These are phyloP conservation scores for Gymnobelideus leadbeateri DNA, from an alignment of 2,113 vertebrate species.

Conservation along the genomic window DNA sequence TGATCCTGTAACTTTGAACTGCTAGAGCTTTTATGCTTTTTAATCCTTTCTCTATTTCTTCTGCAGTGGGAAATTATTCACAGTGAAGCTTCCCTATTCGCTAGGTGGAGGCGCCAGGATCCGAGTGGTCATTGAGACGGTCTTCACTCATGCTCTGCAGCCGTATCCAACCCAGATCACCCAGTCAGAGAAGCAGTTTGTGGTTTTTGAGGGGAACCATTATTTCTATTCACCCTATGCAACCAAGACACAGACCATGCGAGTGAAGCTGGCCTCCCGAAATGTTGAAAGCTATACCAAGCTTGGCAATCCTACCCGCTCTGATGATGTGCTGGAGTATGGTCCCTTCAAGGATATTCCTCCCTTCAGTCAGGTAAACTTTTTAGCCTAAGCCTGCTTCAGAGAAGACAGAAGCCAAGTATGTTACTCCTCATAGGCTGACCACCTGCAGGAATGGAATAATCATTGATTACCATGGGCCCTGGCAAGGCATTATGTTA, in stretches of 20 bases:
- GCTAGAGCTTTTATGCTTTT: not conserved
- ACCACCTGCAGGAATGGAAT: not conserved
- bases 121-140: conserved; percentile 91
- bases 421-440: not conserved
- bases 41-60: conserved; percentile 24
- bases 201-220: conserved; percentile 98
- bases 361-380: conserved; percentile 92
- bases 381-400: not conserved
- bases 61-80: conserved; percentile 93
- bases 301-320: conserved; percentile 93
- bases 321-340: conserved; percentile 94
- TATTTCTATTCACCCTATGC: conserved; percentile 95
- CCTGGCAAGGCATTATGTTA: not conserved
- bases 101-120: conserved; percentile 90
- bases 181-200: conserved; percentile 96
- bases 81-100: conserved; percentile 89
- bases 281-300: conserved; percentile 97
- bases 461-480: not conserved
- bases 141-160: conserved; percentile 93
- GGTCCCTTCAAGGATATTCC: conserved; percentile 94
- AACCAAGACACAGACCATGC: conserved; percentile 92
- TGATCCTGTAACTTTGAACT: conserved; percentile 5
- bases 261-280: conserved; percentile 94
- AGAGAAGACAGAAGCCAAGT: not conserved
- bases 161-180: conserved; percentile 96